Evolutionary conservation across 2,113 vertebrate species (phyloP), one percentile per base, ranked within the genome.

Genomic region (Hucho hucho): DNA sequence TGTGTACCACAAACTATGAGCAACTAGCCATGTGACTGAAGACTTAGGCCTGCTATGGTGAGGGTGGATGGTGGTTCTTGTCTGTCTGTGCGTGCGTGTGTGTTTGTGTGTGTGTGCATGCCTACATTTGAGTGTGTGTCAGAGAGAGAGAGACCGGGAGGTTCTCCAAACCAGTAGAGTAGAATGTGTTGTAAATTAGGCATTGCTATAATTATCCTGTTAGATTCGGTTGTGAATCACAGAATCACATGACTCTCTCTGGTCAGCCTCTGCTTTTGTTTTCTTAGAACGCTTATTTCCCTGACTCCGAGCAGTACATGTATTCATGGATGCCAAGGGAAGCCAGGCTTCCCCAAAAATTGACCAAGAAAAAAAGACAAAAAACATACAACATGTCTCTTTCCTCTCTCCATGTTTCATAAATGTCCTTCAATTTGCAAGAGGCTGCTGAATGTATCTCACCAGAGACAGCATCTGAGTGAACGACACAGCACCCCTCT

Each of bases 191-290:
- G 22, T 68, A 81, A 73, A 84, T 79, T 63, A 78, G 77, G 78
- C 67, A 4, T 32, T 16, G 68, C 79, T 87, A 80, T 80, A 84
- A 89, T 86, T 84, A 75, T 78, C 58, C 67, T 69, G 56, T 53
- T 78, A 66, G 56, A 82, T 85, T 76, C 73, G 59, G 56, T 67
- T 64, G 80, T 73, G 78, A 82, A 86, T 78, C 75, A 79, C 79
- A 78, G 86, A 46, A 11, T 46, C 3, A 4, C 46, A 47, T 47
- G 46, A 47, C 81, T 81, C 77, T 86, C 78, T 76, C 75, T 81
- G 90, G 91, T 90, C 91, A 90, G 83, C 84, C 78, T 79, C 70
- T 79, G 80, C 86, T 90, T 87, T 92, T 91, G 90, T 92, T 90
- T 88, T 89, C 86, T 86, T 88, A 86, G 84, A 88, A 80, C 82